Evolutionary conservation across 2,113 vertebrate species (phyloP), one percentile per base, ranked within the genome.

Genomic region (Megaleporinus macrocephalus): DNA sequence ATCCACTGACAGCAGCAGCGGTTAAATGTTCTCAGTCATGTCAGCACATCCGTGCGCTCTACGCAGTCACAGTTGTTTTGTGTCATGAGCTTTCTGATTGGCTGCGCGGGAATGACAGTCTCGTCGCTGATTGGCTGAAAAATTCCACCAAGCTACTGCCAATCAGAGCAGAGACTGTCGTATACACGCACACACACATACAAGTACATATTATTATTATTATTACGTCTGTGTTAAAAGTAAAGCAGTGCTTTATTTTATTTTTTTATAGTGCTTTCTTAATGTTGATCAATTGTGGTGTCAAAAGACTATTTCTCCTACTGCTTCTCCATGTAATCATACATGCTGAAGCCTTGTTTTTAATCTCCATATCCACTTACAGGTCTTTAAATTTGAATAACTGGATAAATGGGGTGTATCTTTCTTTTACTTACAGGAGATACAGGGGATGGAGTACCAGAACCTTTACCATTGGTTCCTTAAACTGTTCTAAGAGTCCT

Each of bases 61-160:
- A 9, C 22, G 2, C 59, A n/a, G 12, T 62, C 41, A 13, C 16
- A 18, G 29, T 44, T 69, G 80, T 81, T 81, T 29, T 73, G 15
- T 22, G 55, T 41, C 22, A 76, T 0, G 6, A 30, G 51, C 62
- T 1, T 20, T 57, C 47, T 24, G 72, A 81, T 81, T 81, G 72
- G 80, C 15, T 51, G 33, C 0, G 33, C 12, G 0, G 7, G 33
- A 26, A 41, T 1, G 49, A 47, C 49, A 24, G 30, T 0, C 12
- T 0, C 0, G 13, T 30, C 18, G 15, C 33, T 72, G 78, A 79
- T 79, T 79, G 36, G 78, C 29, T 55, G 29, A 15, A 68, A 55
- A 11, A 2, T 15, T 68, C 66, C 0, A 55, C 63, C 0, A 10
- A 1, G 51, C 20, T 20, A 15, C 20, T 16, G 10, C 69, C 79